Evolutionary conservation across 2,888 invertebrate genomes (phyloP), one percentile per base, ranked within the genome.

Genomic region (Amiota mariae): DNA sequence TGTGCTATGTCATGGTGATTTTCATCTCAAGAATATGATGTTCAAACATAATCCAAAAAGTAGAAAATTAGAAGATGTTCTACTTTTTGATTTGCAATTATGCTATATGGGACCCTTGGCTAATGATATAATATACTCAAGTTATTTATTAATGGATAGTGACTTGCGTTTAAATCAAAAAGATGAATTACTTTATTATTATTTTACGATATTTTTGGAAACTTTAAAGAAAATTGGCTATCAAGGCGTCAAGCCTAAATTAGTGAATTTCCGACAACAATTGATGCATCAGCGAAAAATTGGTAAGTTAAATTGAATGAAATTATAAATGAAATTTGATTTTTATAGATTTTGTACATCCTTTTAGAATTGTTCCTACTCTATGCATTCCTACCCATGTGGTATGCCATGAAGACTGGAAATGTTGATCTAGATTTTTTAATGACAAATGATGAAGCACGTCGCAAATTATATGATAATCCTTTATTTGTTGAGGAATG

Each of bases 1-100:
- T 70, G 85, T 84, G 2, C 77, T 87, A 2, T 80, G 80, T 56
- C 88, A 88, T 72, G 87, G 85, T 0, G 87, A 88, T 68, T 85
- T 77, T 36, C 86, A 87, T 73, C 6, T 56, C 0, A 80, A 81
- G 4, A 87, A 87, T 49, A 79, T 86, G 80, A 85, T 87, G 86
- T 86, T 82, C 11, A 82, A 78, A 36, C 68, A 73, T 24, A 76
- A 75, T 61, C 8, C 63, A 11, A 18, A 10, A 6, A 75, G 54
- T 0, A 76, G 75, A 0, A 13, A 49, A n/a, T 72, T 77, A 8
- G 76, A 80, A 20, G 86, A 85, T 20, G 78, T 82, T 8, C 81
- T 85, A 80, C 59, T 86, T n/a, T 36, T 87, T 3, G 87, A 87
- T 49, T 87, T 77, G 36, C 87, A 87, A 74, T 20, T 78, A 13